Base-by-base conservation (phyloP, 1,140 invertebrate species). In the Archivesica marissinica region DNA sequence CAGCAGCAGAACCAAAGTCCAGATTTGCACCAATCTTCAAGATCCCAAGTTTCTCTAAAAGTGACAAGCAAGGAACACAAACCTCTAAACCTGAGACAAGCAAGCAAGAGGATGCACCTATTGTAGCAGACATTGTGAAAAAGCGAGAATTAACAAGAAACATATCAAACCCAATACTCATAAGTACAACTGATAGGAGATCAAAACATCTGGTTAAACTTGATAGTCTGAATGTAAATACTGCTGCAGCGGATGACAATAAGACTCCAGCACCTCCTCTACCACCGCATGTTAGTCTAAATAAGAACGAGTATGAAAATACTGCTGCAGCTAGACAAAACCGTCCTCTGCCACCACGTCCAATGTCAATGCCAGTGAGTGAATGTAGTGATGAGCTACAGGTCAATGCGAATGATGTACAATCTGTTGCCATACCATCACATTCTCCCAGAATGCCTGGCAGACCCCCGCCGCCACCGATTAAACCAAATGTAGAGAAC, bases 111-210 rank as follows among this genome's bases (percentile, higher is more conserved):
- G 70, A 74, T 20, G 70, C 33, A 6, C 54, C 47, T n/a, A 1
- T 38, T 1, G 44, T 50, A 30, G 74, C 30, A 35, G 44, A 80
- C 50, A 59, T 81, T 52, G 80, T 83, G 38, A 83, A 85, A 33
- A 85, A 78, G 35, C 44, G 82, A 33, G 82, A 85, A 70, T 39
- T 85, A 38, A 85, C 56, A 13, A 66, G 82, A 54, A 68, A 85
- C 20, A 85, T 85, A 13, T 85, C 82, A 17, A 85, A 39, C 33
- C 82, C 82, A 41, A 74, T 85, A 6, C 39, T 85, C n/a, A 85
- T 85, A 7, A 85, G 82, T 66, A 85, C 82, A 66, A 85, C 82
- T 30, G 82, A 85, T 47, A 50, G 82, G 47, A 47, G 82, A 61
- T 85, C 82, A 13, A 85, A 77, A 70, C 82, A 85, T 66, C 74